phyloP scores from a whole-genome alignment of 2,797 vertebrate genomes.

The Pagetopsis macropterus region DNA sequence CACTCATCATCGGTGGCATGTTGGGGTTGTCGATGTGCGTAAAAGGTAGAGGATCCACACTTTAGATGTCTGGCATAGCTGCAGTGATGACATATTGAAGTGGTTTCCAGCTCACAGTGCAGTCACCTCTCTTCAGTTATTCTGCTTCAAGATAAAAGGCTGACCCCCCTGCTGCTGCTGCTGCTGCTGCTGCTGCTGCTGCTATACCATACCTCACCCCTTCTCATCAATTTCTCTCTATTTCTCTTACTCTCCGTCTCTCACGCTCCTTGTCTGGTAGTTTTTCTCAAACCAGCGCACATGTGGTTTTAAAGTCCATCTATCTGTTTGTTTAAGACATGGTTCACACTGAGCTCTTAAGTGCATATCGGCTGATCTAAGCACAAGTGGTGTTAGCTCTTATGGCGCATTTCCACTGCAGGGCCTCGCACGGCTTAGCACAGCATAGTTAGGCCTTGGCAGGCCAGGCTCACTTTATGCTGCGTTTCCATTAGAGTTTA shows the following conservation, averaged over 20 bases:
- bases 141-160: conserved; percentile 76
- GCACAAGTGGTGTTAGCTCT: conserved; percentile 2
- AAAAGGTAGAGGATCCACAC: conserved; percentile 29
- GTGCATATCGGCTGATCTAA: background rate
- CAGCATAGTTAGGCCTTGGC: too few relatives aligned
- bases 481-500: too few relatives aligned
- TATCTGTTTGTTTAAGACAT: background rate
- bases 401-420: too few relatives aligned
- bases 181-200: conserved; percentile 19
- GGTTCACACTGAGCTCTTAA: background rate
- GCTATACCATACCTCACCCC: conserved; percentile 52
- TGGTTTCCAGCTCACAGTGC: conserved; percentile 51
- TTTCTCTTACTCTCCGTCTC: conserved; percentile 39
- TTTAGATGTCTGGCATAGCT: conserved; percentile 60
- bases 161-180: conserved; percentile 33
- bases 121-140: conserved; percentile 66
- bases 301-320: background rate
- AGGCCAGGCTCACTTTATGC: too few relatives aligned
- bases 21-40: conserved; percentile 53
- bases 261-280: conserved; percentile 24
- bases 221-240: conserved; percentile 51
- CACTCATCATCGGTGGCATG: conserved; percentile 49
- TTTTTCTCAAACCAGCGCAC: background rate
- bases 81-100: conserved; percentile 73
- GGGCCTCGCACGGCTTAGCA: too few relatives aligned